Conservation (phyloP, 1,140 invertebrate species). For the Drosophila ananassae region DNA sequence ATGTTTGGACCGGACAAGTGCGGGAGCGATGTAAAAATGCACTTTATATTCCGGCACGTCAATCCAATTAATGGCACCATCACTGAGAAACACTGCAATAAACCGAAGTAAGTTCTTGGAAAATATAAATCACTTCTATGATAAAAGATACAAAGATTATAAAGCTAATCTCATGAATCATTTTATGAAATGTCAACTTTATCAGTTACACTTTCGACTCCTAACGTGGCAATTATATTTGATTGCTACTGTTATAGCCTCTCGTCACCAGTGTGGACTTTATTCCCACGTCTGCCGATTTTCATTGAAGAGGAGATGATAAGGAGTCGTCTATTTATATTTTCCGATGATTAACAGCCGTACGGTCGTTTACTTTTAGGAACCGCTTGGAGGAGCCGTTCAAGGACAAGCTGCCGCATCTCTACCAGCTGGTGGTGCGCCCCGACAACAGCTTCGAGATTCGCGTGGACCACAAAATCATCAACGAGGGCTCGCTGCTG, state of each 20-base stretch:
- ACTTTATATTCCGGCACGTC: slow-evolving; percentile 98
- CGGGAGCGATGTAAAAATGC: slow-evolving; percentile 97
- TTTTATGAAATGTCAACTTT: not conserved
- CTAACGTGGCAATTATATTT: not conserved
- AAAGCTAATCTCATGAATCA: not conserved
- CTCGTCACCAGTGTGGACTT: slow-evolving; percentile 9
- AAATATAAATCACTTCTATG: not conserved
- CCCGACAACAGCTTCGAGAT: slow-evolving; percentile 94
- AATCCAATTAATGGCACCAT: slow-evolving; percentile 96
- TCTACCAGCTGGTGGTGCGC: slow-evolving; percentile 95
- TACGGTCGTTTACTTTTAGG: slow-evolving; percentile 66
- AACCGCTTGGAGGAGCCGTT: slow-evolving; percentile 94
- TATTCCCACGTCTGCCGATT: slow-evolving; percentile 4
- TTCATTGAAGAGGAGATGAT: slow-evolving; percentile 2
- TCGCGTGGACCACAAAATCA: slow-evolving; percentile 89
- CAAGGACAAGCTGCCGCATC: slow-evolving; percentile 97
- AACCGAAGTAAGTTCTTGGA: slow-evolving; percentile 87
- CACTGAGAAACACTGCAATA: slow-evolving; percentile 96
- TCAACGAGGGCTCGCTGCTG: slow-evolving; percentile 94
- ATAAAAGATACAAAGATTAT: not conserved
- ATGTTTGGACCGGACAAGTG: slow-evolving; percentile 99
- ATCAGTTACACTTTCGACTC: not conserved
- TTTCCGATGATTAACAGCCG: slow-evolving; percentile 6
- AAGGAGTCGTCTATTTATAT: slow-evolving; percentile 36
- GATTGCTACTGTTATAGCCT: not conserved